Evolutionary conservation across 92 coral and sea anemone genomes (phyloP), one percentile per base, ranked within the genome.

Genomic region (Phenganax stokvisi): DNA sequence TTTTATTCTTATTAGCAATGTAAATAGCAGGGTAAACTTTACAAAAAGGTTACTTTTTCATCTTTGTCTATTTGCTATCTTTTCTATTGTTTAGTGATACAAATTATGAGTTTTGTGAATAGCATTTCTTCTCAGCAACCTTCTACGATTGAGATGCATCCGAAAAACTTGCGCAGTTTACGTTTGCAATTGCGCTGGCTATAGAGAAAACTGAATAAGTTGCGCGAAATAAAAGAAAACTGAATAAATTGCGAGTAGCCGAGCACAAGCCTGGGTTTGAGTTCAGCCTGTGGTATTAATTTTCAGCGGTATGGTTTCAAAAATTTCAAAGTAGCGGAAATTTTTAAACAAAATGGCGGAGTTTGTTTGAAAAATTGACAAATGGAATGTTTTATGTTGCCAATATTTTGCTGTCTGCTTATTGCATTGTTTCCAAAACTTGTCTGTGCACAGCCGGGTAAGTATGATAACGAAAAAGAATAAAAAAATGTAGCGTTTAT

Each of bases 401-500:
- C 73, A 53, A 30, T 68, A 68, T 28, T 68, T 68, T 68, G 53
- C 6, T 12, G 53, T 68, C 73, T 29, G 20, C 13, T 68, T 68
- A 53, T 37, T 68, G 17, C 13, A 17, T n/a, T 68, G 52, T 68
- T 29, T 51, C 53, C 6, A 37, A 53, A 25, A 37, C 31, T 68
- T 68, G 31, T 51, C n/a, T 29, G 54, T 12, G 53, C 54, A 30
- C 73, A 68, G 47, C 73, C n/a, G n/a, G 73, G 73, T 68, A 10
- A 68, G 54, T 68, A 68, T 68, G 12, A n/a, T 28, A n/a, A 0
- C 47, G 70, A 61, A 29, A 68, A 28, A 68, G 31, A 13, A 0
- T 25, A 6, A 2, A 16, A 30, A 68, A 68, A 30, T 68, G 12
- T n/a, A n/a, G 73, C 13, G 47, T 9, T 17, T 16, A 10, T 68